These are phyloP conservation scores for Xylophagus ater DNA, from an alignment of 2,888 invertebrate genomes.

Conservation along the genomic window DNA sequence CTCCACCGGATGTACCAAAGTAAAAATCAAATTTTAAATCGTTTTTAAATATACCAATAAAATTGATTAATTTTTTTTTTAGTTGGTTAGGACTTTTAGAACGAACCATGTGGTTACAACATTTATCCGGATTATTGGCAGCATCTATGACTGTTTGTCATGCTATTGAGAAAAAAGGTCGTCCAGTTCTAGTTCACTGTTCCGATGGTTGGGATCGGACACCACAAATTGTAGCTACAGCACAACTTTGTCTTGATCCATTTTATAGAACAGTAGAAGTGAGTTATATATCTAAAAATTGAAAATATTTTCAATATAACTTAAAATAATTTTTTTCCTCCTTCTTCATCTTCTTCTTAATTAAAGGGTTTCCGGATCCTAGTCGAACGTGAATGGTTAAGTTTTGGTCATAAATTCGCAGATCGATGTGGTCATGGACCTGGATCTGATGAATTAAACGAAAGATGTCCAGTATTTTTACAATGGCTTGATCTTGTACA, in stretches of 20 bases:
- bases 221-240: constrained; percentile 89
- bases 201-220: constrained; percentile 99
- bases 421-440: constrained; percentile 83
- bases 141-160: constrained; percentile 72
- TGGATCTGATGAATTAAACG: constrained; percentile 79
- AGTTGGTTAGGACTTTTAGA: constrained; percentile 87
- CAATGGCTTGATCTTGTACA: constrained; percentile 97
- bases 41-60: background rate
- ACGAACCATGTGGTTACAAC: constrained; percentile 82
- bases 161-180: constrained; percentile 65
- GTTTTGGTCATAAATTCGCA: constrained; percentile 96
- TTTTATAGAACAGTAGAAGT: constrained; percentile 88
- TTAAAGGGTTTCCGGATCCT: constrained; percentile 82
- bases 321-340: background rate
- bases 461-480: constrained; percentile 92
- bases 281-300: constrained; percentile 20
- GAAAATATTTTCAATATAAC: background rate
- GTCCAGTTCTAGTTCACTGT: constrained; percentile 93
- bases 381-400: constrained; percentile 93
- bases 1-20: constrained; percentile 69
- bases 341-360: constrained; percentile 1
- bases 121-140: constrained; percentile 73
- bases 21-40: constrained; percentile 31
- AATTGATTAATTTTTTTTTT: constrained; percentile 22
- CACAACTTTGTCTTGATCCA: constrained; percentile 86